Percentiles rank a stretch among this genome's conserved stretches.
Evolutionary conservation across 2,797 vertebrate genomes (phyloP).

Genomic region (Streptopelia turtur): DNA sequence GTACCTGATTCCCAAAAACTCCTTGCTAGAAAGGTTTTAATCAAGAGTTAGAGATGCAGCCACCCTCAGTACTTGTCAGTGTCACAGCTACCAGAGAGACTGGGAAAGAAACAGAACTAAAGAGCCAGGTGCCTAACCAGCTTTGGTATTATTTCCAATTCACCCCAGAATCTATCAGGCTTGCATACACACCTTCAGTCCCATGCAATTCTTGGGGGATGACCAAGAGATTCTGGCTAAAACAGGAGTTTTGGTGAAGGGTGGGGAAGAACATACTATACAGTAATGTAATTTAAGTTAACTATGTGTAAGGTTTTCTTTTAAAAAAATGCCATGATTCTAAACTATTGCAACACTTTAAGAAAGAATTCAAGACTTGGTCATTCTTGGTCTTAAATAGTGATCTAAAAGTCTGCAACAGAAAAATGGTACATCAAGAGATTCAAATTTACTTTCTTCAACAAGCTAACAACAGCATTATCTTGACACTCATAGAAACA

Average conservation of each 20-base stretch:
- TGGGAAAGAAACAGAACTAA: not conserved
- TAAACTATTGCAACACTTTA: not conserved
- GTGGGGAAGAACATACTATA: not conserved
- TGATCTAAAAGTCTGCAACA: not conserved
- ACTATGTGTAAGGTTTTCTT: not conserved
- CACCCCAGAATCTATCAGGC: not conserved
- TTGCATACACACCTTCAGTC: not conserved
- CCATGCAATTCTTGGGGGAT: not conserved
- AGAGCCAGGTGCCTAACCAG: not conserved
- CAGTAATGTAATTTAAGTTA: not conserved
- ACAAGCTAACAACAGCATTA: not conserved
- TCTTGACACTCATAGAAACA: not conserved
- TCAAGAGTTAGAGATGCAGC: not conserved
- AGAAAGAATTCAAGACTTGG: not conserved
- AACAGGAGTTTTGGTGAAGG: not conserved
- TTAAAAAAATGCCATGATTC: not conserved
- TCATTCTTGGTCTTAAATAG: not conserved
- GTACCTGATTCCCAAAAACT: not conserved
- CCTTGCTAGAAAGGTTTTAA: not conserved
- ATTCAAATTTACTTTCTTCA: not conserved
- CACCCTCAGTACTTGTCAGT: not conserved
- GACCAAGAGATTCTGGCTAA: not conserved
- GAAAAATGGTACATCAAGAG: not conserved
- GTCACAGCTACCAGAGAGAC: not conserved
- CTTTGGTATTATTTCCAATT: not conserved